Evolutionary conservation across 2,888 invertebrate genomes (phyloP).

Genomic region (Clitarchus hookeri): DNA sequence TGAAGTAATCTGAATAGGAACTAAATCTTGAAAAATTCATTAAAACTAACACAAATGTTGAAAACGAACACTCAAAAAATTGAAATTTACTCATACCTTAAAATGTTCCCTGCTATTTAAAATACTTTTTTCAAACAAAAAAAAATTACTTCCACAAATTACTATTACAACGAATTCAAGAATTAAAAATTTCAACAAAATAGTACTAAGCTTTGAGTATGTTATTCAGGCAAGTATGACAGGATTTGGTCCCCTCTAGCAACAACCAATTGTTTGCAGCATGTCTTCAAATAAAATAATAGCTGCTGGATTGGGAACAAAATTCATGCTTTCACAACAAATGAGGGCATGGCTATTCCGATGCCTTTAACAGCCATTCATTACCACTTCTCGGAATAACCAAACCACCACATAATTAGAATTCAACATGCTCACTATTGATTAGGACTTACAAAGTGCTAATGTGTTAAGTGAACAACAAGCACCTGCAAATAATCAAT

Average conservation of each 20-base stretch:
- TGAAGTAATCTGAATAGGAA: neutral
- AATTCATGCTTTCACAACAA: neutral
- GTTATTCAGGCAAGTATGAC: neutral
- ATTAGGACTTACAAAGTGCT: neutral
- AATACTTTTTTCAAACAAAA: neutral
- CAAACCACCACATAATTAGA: neutral
- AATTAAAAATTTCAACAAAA: neutral
- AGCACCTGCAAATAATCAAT: neutral
- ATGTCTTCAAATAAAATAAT: neutral
- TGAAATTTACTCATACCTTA: neutral
- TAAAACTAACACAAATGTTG: neutral
- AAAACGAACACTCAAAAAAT: neutral
- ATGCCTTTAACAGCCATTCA: neutral
- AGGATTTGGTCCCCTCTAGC: constrained; percentile 14
- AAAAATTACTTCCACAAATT: neutral
- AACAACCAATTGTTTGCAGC: neutral
- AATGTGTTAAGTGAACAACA: neutral
- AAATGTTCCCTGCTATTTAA: neutral
- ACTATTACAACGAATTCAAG: neutral
- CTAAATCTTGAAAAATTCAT: neutral
- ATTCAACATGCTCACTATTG: neutral
- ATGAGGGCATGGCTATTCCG: neutral
- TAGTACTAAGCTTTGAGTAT: neutral
- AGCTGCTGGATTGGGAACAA: neutral
- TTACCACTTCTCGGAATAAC: neutral